A percentile compares a stretch with the other conserved stretches of the same genome.
Evolutionary conservation across 2,888 invertebrate genomes (phyloP).

Genomic region (Thalpophila matura): DNA sequence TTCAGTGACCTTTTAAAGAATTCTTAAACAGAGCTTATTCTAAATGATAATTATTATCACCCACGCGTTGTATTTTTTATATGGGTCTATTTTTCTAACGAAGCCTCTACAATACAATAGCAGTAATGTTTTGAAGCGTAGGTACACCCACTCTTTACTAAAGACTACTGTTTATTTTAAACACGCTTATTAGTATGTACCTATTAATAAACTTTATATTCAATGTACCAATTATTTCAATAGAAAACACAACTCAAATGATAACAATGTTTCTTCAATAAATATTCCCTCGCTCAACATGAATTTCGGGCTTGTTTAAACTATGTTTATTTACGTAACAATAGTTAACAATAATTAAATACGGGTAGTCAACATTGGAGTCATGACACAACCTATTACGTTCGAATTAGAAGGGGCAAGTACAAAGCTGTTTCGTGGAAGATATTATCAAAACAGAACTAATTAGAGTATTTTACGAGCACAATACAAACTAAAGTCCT

Average conservation of each 20-base stretch:
- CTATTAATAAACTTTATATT: too few relatives aligned
- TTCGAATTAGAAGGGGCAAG: conserved; percentile 32
- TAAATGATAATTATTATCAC: too few relatives aligned
- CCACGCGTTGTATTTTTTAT: too few relatives aligned
- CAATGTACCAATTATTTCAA: conserved; percentile 16
- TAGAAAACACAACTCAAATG: conserved; percentile 20
- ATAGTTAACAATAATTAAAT: conserved; percentile 50
- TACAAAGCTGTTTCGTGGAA: conserved; percentile 34
- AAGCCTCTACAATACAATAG: too few relatives aligned
- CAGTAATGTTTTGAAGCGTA: too few relatives aligned
- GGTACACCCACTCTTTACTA: too few relatives aligned
- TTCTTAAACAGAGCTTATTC: too few relatives aligned
- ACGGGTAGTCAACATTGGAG: conserved; percentile 33
- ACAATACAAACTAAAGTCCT: conserved; percentile 33
- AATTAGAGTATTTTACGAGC: conserved; percentile 48
- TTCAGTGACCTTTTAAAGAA: conserved; percentile 40
- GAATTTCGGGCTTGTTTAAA: conserved; percentile 26
- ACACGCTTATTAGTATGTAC: background rate
- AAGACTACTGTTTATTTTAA: background rate
- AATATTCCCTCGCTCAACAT: conserved; percentile 21
- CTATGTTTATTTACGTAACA: conserved; percentile 27
- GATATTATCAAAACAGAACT: conserved; percentile 39
- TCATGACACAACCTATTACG: conserved; percentile 37
- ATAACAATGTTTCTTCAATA: conserved; percentile 36
- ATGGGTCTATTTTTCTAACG: too few relatives aligned